Evolutionary conservation across 2,888 invertebrate species (phyloP), one percentile per base, ranked within the genome.

Genomic region (Dyspetes luteomarginatus): DNA sequence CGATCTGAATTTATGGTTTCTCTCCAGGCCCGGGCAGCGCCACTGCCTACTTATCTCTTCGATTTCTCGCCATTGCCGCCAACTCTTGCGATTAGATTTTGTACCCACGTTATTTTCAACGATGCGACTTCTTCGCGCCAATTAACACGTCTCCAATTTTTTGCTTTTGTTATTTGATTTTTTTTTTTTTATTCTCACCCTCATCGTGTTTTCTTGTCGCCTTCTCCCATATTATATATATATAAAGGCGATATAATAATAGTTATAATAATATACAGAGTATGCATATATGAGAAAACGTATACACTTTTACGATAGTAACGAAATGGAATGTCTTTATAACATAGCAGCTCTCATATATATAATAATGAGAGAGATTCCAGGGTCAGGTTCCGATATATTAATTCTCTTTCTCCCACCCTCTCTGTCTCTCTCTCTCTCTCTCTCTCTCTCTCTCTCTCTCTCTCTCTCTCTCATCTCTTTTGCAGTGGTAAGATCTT

Each of bases 1-100:
- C 85, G 82, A 87, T 85, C 84, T 85, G 85, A 87, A 88, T 89
- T 89, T 89, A 88, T 89, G 84, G 88, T 88, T 86, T 86, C 86
- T 78, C 77, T 83, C 48, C 15, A 48, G 48, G 15, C 15, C 48
- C 48, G 74, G 71, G 26, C 43, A 60, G 48, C 43, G 26, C 74
- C 55, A 69, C 15, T 15, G 7, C 74, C 64, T 69, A 69, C 78
- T 81, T 85, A 87, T 88, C 87, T 82, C 65, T 69, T 68, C 78
- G 83, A 81, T 83, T 82, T 82, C 81, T 83, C 77, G 73, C 76
- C 78, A 78, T 78, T 82, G 82, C 79, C 69, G 67, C 83, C 84
- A 74, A 73, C 72, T 58, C 62, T 52, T 62, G n/a, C 84, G 87
- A 89, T 88, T 89, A 88, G 88, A 88, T 88, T n/a, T 88, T 84